Evolutionary conservation across 2,888 invertebrate species (phyloP).

Genomic region (Cremastinae sp.): DNA sequence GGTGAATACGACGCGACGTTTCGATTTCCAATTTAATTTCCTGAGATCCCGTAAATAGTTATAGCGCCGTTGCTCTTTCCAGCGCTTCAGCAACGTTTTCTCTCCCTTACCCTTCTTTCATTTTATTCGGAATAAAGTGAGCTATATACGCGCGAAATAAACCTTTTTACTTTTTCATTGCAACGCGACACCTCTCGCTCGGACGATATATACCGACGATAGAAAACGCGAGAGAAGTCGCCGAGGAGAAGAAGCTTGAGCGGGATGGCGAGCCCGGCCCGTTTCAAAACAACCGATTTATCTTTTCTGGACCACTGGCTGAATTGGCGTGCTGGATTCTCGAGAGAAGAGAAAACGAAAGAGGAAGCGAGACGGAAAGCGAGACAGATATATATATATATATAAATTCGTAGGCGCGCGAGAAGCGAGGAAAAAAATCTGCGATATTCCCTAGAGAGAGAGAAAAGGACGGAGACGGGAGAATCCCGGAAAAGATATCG

Average conservation of each 20-base stretch:
- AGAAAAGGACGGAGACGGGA: slow-evolving; percentile 5
- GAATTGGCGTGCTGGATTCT: slow-evolving; percentile 68
- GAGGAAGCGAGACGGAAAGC: slow-evolving; percentile 49
- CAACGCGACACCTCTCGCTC: slow-evolving; percentile 33
- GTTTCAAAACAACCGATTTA: slow-evolving; percentile 77
- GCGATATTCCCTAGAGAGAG: neutral
- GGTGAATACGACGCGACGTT: slow-evolving; percentile 59
- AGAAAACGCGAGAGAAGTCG: slow-evolving; percentile 44
- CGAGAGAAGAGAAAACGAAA: slow-evolving; percentile 27
- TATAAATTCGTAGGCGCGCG: neutral
- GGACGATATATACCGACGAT: slow-evolving; percentile 7
- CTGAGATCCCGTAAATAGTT: slow-evolving; percentile 56
- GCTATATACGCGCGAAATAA: slow-evolving; percentile 10
- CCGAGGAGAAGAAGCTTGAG: slow-evolving; percentile 9
- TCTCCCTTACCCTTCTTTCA: slow-evolving; percentile 24
- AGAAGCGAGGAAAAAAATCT: neutral
- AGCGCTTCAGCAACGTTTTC: slow-evolving; percentile 38
- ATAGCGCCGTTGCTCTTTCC: slow-evolving; percentile 51
- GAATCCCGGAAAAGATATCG: slow-evolving; percentile 69
- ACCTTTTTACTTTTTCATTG: slow-evolving; percentile 43
- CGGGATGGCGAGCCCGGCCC: slow-evolving; percentile 42
- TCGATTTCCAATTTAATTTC: slow-evolving; percentile 63
- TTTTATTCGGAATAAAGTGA: slow-evolving; percentile 51
- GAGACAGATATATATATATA: slow-evolving; percentile 68
- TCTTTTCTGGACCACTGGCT: slow-evolving; percentile 75